A percentile compares a stretch with the other conserved stretches of the same genome.
These are phyloP conservation scores for Sipha flava DNA, from an alignment of 1,140 invertebrate species.

Conservation along the genomic window DNA sequence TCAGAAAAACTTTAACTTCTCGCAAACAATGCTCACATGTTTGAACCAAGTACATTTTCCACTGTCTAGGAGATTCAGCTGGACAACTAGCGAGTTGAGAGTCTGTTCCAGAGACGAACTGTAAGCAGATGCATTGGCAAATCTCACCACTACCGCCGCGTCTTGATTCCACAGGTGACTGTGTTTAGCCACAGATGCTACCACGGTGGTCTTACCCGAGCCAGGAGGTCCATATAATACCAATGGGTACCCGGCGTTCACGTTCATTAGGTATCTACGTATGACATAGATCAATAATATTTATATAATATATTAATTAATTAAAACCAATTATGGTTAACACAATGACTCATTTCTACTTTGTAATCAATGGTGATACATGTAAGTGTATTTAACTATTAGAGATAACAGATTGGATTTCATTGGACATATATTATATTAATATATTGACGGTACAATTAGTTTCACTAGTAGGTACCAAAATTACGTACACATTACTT, in stretches of 20 bases:
- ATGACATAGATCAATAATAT: constrained; percentile 36
- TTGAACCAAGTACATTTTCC: constrained; percentile 51
- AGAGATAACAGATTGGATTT: too few species aligned
- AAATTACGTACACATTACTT: too few species aligned
- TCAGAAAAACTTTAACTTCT: not conserved
- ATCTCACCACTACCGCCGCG: constrained; percentile 48
- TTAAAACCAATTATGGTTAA: too few species aligned
- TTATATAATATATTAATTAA: not conserved
- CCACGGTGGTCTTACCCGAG: constrained; percentile 69
- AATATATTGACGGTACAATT: too few species aligned
- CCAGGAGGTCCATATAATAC: constrained; percentile 68
- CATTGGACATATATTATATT: too few species aligned
- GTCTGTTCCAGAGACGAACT: constrained; percentile 57
- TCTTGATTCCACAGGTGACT: constrained; percentile 60
- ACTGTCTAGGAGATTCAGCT: constrained; percentile 54
- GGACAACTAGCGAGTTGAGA: constrained; percentile 57
- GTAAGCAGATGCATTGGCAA: constrained; percentile 57
- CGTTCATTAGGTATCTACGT: constrained; percentile 56
- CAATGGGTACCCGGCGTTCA: constrained; percentile 51
- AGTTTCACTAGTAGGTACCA: too few species aligned
- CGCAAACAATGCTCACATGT: constrained; percentile 45
- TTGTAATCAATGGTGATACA: too few species aligned
- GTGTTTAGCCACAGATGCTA: constrained; percentile 59
- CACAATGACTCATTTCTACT: too few species aligned
- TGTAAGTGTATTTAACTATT: too few species aligned